Evolutionary conservation across 1,140 invertebrate genomes (phyloP), one percentile per base, ranked within the genome.

Genomic region (Papilio aristodemus): DNA sequence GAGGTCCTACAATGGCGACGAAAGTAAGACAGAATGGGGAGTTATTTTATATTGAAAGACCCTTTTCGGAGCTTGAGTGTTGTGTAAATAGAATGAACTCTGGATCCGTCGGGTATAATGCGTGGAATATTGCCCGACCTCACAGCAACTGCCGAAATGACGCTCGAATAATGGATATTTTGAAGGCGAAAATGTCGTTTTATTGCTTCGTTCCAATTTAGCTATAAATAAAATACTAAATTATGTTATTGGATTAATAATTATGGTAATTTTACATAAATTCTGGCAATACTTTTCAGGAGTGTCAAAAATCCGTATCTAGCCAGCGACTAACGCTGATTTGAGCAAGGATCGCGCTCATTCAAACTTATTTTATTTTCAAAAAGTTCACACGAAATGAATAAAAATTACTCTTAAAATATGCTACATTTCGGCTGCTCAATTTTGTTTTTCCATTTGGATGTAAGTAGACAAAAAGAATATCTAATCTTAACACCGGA

Each of bases 41-140:
- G 84, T 82, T 79, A 88, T 86, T 86, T 82, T 79, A 88, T 90
- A 90, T 90, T 88, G 88, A 87, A 85, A 85, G 86, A 81, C 88
- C 86, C 85, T 90, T 89, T 84, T 81, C 78, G 80, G 77, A 71
- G 76, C 68, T 84, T 63, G 81, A 90, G 88, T 90, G 88, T 88
- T 88, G 83, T 83, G 86, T 91, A 85, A 91, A 89, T 86, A 90
- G 76, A 82, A 79, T 74, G 80, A 78, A 71, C 76, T 81, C 69
- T 77, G 79, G 79, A 77, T 82, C 79, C 79, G 77, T 76, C 78
- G 79, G 81, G 79, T 77, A 80, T 85, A 81, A 84, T 85, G 83
- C 84, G 81, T 81, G 80, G 80, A 79, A 86, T 87, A 88, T 87
- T 85, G 80, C 78, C 78, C 73, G 79, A 27, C 39, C 27, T 37